These are phyloP conservation scores for Protonemura montana DNA, from an alignment of 2,888 invertebrate species.

Conservation along the genomic window DNA sequence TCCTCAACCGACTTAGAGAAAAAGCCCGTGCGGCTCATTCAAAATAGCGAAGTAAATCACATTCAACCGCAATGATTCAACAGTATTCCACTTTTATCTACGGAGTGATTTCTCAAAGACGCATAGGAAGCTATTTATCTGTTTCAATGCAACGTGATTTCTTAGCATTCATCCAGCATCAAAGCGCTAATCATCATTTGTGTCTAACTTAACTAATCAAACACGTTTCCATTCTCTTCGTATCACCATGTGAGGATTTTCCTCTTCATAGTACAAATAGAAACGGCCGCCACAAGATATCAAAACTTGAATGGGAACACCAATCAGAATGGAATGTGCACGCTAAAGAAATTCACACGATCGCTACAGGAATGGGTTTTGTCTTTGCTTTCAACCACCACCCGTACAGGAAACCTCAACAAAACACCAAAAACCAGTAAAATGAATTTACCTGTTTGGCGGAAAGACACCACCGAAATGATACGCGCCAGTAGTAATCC, in stretches of 20 bases:
- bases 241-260: background rate
- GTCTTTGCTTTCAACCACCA: background rate
- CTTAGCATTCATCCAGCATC: background rate
- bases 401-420: background rate
- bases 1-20: background rate
- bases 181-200: background rate
- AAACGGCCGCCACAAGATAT: background rate
- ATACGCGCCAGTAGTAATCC: background rate
- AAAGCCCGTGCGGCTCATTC: background rate
- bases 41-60: background rate
- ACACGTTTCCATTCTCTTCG: background rate
- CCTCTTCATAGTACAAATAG: background rate
- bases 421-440: background rate
- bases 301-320: constrained; percentile 5
- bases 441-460: background rate
- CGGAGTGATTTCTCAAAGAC: background rate
- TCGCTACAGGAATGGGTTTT: background rate
- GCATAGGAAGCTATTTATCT: background rate
- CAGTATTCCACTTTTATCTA: background rate
- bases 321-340: background rate
- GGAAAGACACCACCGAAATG: background rate
- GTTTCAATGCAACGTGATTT: background rate
- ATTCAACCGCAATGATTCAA: background rate
- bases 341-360: background rate
- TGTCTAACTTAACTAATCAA: background rate